Evolutionary conservation across 2,888 invertebrate genomes (phyloP), one percentile per base, ranked within the genome.

Genomic region (Synergus umbraculus): DNA sequence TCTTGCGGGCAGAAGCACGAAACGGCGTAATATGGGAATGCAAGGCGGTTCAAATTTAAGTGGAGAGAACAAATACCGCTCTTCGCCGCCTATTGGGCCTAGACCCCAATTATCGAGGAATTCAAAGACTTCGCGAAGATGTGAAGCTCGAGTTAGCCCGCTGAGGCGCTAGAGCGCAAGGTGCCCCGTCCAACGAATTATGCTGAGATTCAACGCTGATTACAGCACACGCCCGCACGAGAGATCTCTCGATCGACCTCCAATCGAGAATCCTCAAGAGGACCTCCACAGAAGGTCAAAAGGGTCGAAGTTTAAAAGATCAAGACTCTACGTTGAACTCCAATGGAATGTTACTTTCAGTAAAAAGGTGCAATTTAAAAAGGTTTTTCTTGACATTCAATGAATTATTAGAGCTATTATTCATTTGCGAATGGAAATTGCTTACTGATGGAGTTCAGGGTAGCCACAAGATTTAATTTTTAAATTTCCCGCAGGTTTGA

Each of bases 31-130:
- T 86, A 89, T 88, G 88, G 85, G 87, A 87, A 89, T 86, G 83
- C 80, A 77, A 77, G 80, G 83, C 82, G 84, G 84, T 81, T 84
- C 81, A 84, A 86, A 86, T 86, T 88, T 87, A 86, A 88, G 85
- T 84, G 85, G 85, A 86, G 83, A 85, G 84, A 87, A 85, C 88
- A 88, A 88, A 88, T 88, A 87, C 82, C 81, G 82, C 82, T 79
- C 79, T 84, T 82, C 60, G 76, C 46, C 66, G 79, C 69, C 76
- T 82, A 49, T 22, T 67, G 18, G 58, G 77, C 82, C 82, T 84
- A 84, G 85, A 85, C 87, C 86, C 86, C 88, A 88, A 88, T 89
- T 88, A 89, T 85, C 84, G 81, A 86, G 85, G 88, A 88, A 89
- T 89, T 81, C 85, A n/a, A 58, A 64, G 77, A 46, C 60, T 60